A percentile compares a stretch with the other conserved stretches of the same genome.
Evolutionary conservation across 1,140 invertebrate genomes (phyloP).

Genomic region (Zaprionus tsacasi): DNA sequence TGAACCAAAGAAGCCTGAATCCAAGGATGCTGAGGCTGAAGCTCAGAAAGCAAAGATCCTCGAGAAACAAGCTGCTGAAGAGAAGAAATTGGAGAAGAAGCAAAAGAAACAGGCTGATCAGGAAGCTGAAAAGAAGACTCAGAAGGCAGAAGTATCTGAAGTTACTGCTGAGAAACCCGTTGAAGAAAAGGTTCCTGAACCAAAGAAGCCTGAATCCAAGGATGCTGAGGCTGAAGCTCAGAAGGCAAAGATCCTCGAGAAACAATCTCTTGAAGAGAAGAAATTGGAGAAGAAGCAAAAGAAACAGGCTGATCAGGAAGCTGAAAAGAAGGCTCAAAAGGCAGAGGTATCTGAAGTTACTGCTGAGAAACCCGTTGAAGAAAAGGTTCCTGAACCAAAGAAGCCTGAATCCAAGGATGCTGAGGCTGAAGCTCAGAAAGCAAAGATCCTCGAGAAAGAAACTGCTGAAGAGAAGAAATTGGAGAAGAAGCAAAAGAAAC

Average conservation of each 20-base stretch:
- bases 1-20: not conserved
- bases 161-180: constrained; percentile 12
- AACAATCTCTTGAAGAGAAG: constrained; percentile 15
- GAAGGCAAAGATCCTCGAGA: constrained; percentile 13
- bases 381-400: too few species aligned
- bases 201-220: constrained; percentile 20
- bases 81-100: constrained; percentile 19
- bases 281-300: constrained; percentile 10
- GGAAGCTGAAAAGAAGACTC: constrained; percentile 8
- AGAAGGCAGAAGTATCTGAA: constrained; percentile 25
- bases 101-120: constrained; percentile 25
- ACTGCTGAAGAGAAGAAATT: too few species aligned
- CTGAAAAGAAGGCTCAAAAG: constrained; percentile 23
- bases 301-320: constrained; percentile 17
- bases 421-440: too few species aligned
- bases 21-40: constrained; percentile 6
- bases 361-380: too few species aligned
- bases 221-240: constrained; percentile 14
- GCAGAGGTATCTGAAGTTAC: constrained; percentile 39
- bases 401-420: too few species aligned
- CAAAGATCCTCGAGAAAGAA: too few species aligned
- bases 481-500: too few species aligned
- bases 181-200: constrained; percentile 17
- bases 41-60: constrained; percentile 10
- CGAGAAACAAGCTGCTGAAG: constrained; percentile 9